Conservation (phyloP, 2,888 invertebrate species). For the Poecilus cupreus region DNA sequence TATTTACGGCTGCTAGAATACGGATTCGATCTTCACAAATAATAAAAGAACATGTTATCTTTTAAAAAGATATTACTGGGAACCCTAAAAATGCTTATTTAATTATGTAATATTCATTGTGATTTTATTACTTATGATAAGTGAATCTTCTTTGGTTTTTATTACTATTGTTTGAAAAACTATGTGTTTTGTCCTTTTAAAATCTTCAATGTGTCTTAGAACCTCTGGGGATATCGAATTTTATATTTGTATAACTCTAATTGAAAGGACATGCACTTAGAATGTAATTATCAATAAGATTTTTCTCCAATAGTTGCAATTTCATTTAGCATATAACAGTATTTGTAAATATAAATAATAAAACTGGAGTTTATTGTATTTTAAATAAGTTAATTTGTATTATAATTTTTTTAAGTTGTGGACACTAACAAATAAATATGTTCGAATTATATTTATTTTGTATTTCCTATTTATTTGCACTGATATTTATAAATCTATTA, state of each 20-base stretch:
- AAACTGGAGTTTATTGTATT: not conserved
- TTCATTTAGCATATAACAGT: not conserved
- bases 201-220: not conserved
- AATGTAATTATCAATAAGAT: not conserved
- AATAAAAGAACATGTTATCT: no score
- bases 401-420: not conserved
- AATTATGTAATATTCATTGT: not conserved
- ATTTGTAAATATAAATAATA: not conserved
- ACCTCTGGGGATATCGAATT: not conserved
- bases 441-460: not conserved
- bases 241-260: not conserved
- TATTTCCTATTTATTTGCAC: no score
- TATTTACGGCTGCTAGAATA: no score
- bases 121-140: conserved; percentile 22
- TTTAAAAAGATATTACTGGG: no score
- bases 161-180: not conserved
- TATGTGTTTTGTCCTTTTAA: not conserved
- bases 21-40: no score
- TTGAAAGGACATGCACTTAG: not conserved
- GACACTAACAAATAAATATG: not conserved
- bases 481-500: not conserved
- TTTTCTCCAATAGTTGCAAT: not conserved
- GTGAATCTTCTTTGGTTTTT: not conserved
- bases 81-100: no score
- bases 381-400: not conserved